Percentiles rank a stretch among this genome's conserved stretches.
Conservation (phyloP, 1,140 invertebrate species). For the Caenorhabditis elegans region WBcel235 BX284606.5:16744001-16744500, state of each 20-base stretch:
- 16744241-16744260: no score
- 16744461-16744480: neutral
- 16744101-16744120: no score
- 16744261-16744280: neutral
- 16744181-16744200: neutral
- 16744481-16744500: neutral
- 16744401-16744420: no score
- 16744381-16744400: no score
- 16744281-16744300: neutral
- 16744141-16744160: neutral
- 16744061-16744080: neutral
- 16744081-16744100: neutral
- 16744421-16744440: neutral
- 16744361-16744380: neutral
- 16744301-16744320: constrained; percentile 6
- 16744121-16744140: no score
- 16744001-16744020: neutral
- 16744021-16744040: neutral
- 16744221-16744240: neutral
- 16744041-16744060: neutral
- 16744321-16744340: neutral
- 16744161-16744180: no score
- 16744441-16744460: neutral
- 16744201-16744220: neutral
- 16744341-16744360: neutral